Base-by-base conservation (phyloP, 2,888 invertebrate species). In the Drosophila suboccidentalis region DNA sequence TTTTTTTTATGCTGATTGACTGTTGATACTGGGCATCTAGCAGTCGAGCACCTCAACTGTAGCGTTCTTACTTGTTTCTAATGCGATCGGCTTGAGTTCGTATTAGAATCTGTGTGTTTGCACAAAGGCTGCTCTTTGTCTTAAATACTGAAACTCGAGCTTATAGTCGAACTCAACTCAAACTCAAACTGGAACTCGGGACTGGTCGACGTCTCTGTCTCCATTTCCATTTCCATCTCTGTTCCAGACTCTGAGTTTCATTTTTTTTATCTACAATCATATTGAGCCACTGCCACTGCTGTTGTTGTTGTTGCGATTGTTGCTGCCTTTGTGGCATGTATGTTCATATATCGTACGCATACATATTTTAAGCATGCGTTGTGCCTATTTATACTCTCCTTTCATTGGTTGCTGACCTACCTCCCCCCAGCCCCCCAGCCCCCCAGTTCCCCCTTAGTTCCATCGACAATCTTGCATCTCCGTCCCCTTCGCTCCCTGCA, bases 101-200 rank as follows among this genome's bases (percentile, higher is more conserved):
- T 68, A 78, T 87, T 75, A 87, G 86, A 84, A 74, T 63, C 63
- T 75, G 17, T 64, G 39, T 67, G 73, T 80, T 76, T 75, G 76
- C 80, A 80, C 77, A 80, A 80, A 83, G 79, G 77, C 84, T 62
- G 66, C 66, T 80, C 81, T 69, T 80, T 86, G 70, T 70, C 61
- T 71, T 53, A 36, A 44, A 38, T 32, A 53, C 54, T 65, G 80
- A 65, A 74, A 86, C 80, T 79, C 63, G 71, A 74, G 38, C 17
- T 61, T 26, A 38, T 46, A 55, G 39, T 57, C 36, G 47, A 51
- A 47, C 50, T 60, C 43, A 29, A 61, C 26, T 26, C 29, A 29
- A 8, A 50, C 17, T 55, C 43, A 34, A 59, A 60, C 58, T 53
- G 68, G 62, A 80, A 70, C 85, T 84, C 58, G 59, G 53, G n/a